Evolutionary conservation across 2,113 vertebrate species (phyloP), one percentile per base, ranked within the genome.

Genomic region (Podocnemis expansa): DNA sequence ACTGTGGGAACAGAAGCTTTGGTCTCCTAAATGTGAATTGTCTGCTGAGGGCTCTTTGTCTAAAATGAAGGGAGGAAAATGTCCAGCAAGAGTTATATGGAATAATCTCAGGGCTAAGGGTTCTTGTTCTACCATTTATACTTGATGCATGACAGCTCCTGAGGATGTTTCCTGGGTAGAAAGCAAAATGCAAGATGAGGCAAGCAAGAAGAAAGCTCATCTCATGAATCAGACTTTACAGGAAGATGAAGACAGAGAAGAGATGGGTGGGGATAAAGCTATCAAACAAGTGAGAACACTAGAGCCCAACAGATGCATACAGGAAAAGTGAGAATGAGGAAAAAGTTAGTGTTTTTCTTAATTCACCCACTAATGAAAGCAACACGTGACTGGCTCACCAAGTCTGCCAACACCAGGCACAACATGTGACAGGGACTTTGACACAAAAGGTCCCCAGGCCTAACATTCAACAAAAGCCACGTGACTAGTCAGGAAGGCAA

Each of bases 291-390:
- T 67, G n/a, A 78, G 91, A 93, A 56, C 54, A 80, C 95, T 85
- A 89, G 41, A 84, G 52, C n/a, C 2, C 34, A 87, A 43, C 38
- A 91, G 82, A 80, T 38, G 85, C 70, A 22, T 55, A 47, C 38
- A 70, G 0, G 2, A 82, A 73, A 82, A 86, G 47, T 47, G 80
- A 85, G 78, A 73, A 80, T 4, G 12, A 34, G 88, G 93, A 96
- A 83, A 84, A 83, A 97, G 93, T 85, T 87, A 85, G 79, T 34
- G 47, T 38, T n/a, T 85, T 92, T 80, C 95, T 96, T 93, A 80
- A 84, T 89, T 96, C 85, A 80, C 51, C 90, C 8, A 2, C 87
- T 93, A 90, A 43, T 54, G 82, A 87, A 92, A 1, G 11, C 38
- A 58, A 43, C 0, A 0, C 0, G 54, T 80, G 84, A 94, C 60